phyloP scores from a whole-genome alignment of 1,140 invertebrate species.

The Drosophila takahashii region DNA sequence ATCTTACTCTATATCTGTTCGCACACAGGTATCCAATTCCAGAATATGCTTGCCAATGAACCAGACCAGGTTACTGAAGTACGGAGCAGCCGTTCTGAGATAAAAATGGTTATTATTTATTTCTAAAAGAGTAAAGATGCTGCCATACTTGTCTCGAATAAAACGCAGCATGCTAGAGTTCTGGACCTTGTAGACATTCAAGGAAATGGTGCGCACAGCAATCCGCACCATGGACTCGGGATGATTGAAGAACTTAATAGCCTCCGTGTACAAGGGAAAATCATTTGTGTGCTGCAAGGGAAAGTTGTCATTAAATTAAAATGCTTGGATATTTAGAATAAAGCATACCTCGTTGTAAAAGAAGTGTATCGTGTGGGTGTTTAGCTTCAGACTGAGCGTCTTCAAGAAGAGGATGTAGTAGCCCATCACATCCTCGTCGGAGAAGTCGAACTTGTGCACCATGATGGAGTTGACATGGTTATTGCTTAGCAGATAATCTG shows the following conservation, averaged over 20 bases:
- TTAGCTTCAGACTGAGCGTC: constrained; percentile 99
- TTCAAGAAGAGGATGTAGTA: constrained; percentile 99
- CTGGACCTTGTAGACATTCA: constrained; percentile 98
- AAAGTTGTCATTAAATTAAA: not conserved
- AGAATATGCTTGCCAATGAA: constrained; percentile 99
- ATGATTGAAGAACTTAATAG: constrained; percentile 99
- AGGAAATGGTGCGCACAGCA: constrained; percentile 97
- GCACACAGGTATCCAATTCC: constrained; percentile 97
- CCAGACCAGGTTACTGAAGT: constrained; percentile 99
- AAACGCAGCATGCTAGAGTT: constrained; percentile 98
- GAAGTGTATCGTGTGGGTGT: constrained; percentile 99
- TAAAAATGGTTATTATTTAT: accelerated
- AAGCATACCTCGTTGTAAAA: constrained; percentile 96
- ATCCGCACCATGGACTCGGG: constrained; percentile 99
- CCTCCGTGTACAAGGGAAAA: constrained; percentile 99
- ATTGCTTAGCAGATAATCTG: constrained; percentile 99
- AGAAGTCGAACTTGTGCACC: constrained; percentile 99
- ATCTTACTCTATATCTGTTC: constrained; percentile 96
- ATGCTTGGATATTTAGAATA: not conserved
- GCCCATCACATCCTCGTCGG: constrained; percentile 99
- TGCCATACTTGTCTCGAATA: constrained; percentile 91
- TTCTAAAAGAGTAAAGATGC: not conserved
- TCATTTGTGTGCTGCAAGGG: constrained; percentile 97
- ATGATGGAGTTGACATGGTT: constrained; percentile 99
- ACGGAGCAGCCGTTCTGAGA: constrained; percentile 96